Base-by-base conservation (phyloP, 92 coral and sea anemone species). In the Porites cylindrica region DNA sequence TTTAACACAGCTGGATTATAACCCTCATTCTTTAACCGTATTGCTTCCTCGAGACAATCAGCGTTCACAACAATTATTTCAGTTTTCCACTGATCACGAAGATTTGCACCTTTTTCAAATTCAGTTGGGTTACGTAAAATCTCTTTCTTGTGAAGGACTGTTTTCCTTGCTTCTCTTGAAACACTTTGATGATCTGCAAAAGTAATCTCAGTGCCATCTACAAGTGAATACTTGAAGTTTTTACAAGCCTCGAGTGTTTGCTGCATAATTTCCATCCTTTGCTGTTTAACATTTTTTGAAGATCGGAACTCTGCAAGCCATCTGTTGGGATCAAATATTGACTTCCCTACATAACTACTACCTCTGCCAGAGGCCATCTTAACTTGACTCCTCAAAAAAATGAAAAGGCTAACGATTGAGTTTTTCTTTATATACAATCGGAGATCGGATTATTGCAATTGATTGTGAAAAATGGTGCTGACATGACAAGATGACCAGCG, bases 21-120 rank as follows among this genome's bases (percentile, higher is more conserved):
- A 9, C 98, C 98, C 29, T 75, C 70, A 12, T 68, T 64, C 88
- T 75, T 82, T 18, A 95, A 91, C 7, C 77, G 74, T 8, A 93
- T 83, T 1, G 94, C 98, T 83, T 93, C 96, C 79, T 92, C 94
- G 7, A 95, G 87, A 66, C 96, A 95, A 69, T 95, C 98, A 63
- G 84, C 60, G 65, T 93, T 93, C 11, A 85, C 84, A 74, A 93
- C 96, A 10, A 71, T 66, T 69, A 95, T 84, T 14, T 62, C 47
- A 11, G 98, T 92, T 23, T 71, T 61, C 47, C 76, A 32, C 20
- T 24, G 60, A 14, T 47, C 67, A 75, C 51, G 75, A 51, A 21
- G 21, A 4, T 38, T 38, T 38, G 47, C 47, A 38, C 47, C 47
- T 38, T 6, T 38, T 38, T 38, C 47, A 38, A 38, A 38, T 38